Conservation (phyloP, 2,797 vertebrate genomes). For the Sciurus carolinensis region DNA sequence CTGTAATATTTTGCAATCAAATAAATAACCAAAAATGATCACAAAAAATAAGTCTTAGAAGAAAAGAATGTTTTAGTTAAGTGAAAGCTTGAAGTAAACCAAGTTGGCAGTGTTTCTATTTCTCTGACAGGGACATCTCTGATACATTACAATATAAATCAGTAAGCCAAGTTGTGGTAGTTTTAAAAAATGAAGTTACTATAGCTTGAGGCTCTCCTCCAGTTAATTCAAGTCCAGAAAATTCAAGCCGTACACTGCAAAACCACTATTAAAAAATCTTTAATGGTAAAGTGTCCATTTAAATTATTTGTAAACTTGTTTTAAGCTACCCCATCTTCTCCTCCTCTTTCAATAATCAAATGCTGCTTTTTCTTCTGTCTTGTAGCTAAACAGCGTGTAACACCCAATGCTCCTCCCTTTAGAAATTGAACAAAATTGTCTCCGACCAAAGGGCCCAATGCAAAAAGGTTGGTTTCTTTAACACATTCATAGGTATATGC, state of each 20-base stretch:
- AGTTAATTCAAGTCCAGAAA: slow-evolving; percentile 85
- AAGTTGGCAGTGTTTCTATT: slow-evolving; percentile 83
- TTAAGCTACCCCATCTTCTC: slow-evolving; percentile 89
- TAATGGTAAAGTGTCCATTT: slow-evolving; percentile 79
- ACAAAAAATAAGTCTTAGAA: slow-evolving; percentile 78
- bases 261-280: slow-evolving; percentile 78
- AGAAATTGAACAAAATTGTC: slow-evolving; percentile 99
- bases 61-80: slow-evolving; percentile 78
- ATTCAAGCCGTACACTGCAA: slow-evolving; percentile 79
- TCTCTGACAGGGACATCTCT: slow-evolving; percentile 83
- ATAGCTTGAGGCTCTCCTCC: slow-evolving; percentile 81
- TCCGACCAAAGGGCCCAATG: slow-evolving; percentile 97
- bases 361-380: slow-evolving; percentile 94
- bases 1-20: slow-evolving; percentile 68
- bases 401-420: slow-evolving; percentile 97
- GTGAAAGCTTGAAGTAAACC: slow-evolving; percentile 82
- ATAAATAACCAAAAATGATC: slow-evolving; percentile 50
- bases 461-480: slow-evolving; percentile 96
- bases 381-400: slow-evolving; percentile 94
- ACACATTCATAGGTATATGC: slow-evolving; percentile 97
- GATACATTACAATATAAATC: slow-evolving; percentile 78
- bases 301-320: slow-evolving; percentile 58
- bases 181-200: slow-evolving; percentile 82
- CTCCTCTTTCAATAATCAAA: slow-evolving; percentile 92
- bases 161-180: slow-evolving; percentile 77